phyloP scores from a whole-genome alignment of 1,140 invertebrate species.

The Thaumatotibia leucotreta region DNA sequence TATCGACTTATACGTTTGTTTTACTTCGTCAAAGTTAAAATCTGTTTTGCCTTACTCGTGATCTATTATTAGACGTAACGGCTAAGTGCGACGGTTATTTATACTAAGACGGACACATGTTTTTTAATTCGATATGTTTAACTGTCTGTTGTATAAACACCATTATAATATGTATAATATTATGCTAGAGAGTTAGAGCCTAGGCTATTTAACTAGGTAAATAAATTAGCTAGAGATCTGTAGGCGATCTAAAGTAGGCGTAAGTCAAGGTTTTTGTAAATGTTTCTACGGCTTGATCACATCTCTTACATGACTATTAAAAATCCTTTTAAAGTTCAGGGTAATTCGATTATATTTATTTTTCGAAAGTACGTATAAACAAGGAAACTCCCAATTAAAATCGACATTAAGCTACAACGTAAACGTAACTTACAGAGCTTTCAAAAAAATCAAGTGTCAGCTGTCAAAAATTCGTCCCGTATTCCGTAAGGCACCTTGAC shows the following conservation, averaged over 20 bases:
- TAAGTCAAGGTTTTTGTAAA: not conserved
- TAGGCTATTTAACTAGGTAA: not conserved
- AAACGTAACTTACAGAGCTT: not conserved
- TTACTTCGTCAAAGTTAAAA: constrained; percentile 5
- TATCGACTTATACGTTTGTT: constrained; percentile 1
- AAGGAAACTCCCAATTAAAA: not conserved
- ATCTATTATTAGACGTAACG: constrained; percentile 1
- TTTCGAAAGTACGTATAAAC: not conserved
- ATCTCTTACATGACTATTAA: no score
- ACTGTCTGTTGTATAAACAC: not conserved
- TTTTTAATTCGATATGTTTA: not conserved
- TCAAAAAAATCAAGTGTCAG: not conserved
- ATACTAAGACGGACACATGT: not conserved
- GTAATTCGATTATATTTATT: not conserved
- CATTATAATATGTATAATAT: constrained; percentile 1
- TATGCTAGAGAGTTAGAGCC: not conserved
- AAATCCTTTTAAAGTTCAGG: not conserved
- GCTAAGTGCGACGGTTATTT: constrained; percentile 8
- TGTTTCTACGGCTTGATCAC: no score
- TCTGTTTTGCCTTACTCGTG: constrained; percentile 10
- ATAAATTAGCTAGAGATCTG: not conserved
- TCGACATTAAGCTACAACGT: not conserved
- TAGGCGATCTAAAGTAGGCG: not conserved
- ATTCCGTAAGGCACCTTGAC: not conserved
- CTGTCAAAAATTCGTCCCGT: not conserved